Evolutionary conservation across 2,113 vertebrate genomes (phyloP).

Genomic region (Lates calcarifer): DNA sequence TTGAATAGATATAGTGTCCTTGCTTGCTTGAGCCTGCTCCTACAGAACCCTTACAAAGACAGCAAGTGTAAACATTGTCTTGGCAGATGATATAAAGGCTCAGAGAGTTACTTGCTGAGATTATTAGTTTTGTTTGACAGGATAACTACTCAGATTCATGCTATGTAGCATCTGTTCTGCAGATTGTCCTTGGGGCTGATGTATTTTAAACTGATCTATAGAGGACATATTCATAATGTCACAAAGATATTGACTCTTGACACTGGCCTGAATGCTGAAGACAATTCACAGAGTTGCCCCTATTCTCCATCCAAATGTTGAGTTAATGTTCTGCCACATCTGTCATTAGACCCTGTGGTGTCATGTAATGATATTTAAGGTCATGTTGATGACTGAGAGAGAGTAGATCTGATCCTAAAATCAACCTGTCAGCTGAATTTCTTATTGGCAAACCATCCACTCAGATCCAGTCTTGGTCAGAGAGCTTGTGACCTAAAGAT

Average conservation of each 20-base stretch:
- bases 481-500: too few relatives aligned
- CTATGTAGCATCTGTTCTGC: neutral
- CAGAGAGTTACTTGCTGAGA: neutral
- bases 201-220: neutral
- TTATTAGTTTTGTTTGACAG: conserved; percentile 37
- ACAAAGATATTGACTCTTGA: neutral
- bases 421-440: too few relatives aligned
- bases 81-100: conserved; percentile 30
- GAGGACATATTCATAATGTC: too few relatives aligned
- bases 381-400: neutral
- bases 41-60: conserved; percentile 3
- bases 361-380: neutral
- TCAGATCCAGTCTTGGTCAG: too few relatives aligned
- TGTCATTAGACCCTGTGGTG: too few relatives aligned
- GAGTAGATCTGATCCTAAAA: neutral
- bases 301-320: neutral
- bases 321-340: neutral
- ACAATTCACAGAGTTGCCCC: neutral
- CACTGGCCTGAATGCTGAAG: neutral
- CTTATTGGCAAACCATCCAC: neutral
- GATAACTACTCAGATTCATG: conserved; percentile 15
- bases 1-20: neutral
- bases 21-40: conserved; percentile 45
- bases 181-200: neutral
- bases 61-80: conserved; percentile 7